Evolutionary conservation across 2,888 invertebrate species (phyloP), one percentile per base, ranked within the genome.

Genomic region (Scrobipalpa costella): DNA sequence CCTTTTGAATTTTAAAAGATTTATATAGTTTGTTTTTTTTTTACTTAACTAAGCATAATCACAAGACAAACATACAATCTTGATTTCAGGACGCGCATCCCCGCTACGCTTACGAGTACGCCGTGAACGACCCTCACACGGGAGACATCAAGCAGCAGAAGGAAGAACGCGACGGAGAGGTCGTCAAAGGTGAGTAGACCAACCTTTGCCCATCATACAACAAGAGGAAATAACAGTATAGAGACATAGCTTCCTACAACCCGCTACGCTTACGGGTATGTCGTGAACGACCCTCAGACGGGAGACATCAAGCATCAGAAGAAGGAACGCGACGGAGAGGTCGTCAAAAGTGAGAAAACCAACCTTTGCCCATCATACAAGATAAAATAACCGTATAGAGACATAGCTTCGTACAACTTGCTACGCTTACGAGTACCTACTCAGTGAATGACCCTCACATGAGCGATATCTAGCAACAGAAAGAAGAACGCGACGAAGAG

Each of bases 121-220:
- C 92, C 63, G 95, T 95, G 9, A 94, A 95, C 76, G 95, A 95
- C 82, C 94, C 94, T 13, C 94, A 94, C 83, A 95, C 95, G 0
- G 95, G 95, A 58, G 95, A 95, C 75, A 92, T 94, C 67, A 95
- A 95, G 76, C 94, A 94, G 71, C 95, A 95, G 80, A 94, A 93
- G 72, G 95, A 95, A 79, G 93, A 94, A 74, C 92, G 95, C 13
- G 94, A 95, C 68, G 95, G 95, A 1, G 95, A 95, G 77, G 94
- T 94, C 44, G 95, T 95, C 27, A 93, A 93, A 81, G 95, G 95
- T 81, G 86, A 85, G 68, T 52, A 9, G 3, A 21, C 36, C 9
- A 19, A 17, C 15, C 8, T 13, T 9, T 52, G 8, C 8, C 9
- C 52, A 5, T 19, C 49, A 27, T 27, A 27, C 5, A 2, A 27